Evolutionary conservation across 2,888 invertebrate genomes (phyloP).

Genomic region (Caenorhabditis doughertyi): DNA sequence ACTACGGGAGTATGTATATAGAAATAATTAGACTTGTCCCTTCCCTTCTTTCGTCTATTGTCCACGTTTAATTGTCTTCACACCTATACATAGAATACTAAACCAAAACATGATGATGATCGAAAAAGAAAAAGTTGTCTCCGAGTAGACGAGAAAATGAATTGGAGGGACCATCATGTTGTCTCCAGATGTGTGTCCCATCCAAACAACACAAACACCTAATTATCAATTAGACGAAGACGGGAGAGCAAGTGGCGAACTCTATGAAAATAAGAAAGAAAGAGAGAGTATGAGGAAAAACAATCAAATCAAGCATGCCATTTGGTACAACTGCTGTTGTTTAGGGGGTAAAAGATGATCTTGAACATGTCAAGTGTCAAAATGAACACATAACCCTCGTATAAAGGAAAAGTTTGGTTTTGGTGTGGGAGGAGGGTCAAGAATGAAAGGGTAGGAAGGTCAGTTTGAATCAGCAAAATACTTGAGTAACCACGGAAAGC

Average conservation of each 20-base stretch:
- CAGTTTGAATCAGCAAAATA: conserved; percentile 39
- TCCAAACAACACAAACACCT: conserved; percentile 58
- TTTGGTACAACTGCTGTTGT: conserved; percentile 35
- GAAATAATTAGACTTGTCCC: conserved; percentile 56
- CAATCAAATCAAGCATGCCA: conserved; percentile 58
- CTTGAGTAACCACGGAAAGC: too few relatives aligned
- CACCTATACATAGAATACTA: conserved; percentile 34
- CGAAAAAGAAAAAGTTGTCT: conserved; percentile 13
- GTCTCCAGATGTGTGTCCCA: conserved; percentile 54
- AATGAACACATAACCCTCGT: not conserved
- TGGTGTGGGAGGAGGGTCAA: too few relatives aligned
- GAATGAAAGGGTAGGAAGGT: conserved; percentile 45
- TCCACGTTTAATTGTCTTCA: conserved; percentile 60
- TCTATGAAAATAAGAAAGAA: conserved; percentile 16
- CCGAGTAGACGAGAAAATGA: not conserved
- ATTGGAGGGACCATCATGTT: conserved; percentile 5
- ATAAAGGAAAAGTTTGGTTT: conserved; percentile 32
- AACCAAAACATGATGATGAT: conserved; percentile 33
- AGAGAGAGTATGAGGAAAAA: conserved; percentile 29
- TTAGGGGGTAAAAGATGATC: conserved; percentile 37
- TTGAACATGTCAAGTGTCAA: conserved; percentile 54
- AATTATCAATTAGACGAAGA: conserved; percentile 58
- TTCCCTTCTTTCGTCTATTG: conserved; percentile 16
- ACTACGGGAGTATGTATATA: conserved; percentile 49
- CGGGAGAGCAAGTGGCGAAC: conserved; percentile 36